Conservation (phyloP, 2,888 invertebrate species). For the Abrostola triplasia region DNA sequence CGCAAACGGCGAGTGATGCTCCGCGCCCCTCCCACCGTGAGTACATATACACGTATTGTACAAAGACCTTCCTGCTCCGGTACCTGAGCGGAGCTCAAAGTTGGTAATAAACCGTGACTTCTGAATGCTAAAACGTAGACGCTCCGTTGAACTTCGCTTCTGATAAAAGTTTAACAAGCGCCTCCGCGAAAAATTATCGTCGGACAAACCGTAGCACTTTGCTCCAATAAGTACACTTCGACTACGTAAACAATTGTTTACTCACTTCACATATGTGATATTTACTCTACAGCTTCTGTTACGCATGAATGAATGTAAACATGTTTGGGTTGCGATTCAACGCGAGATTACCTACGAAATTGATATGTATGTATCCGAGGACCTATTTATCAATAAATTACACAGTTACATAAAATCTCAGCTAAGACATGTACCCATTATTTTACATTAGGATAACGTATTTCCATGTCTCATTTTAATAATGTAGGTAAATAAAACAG, state of each 20-base stretch:
- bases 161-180: slow-evolving; percentile 70
- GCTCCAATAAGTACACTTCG: slow-evolving; percentile 39
- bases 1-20: slow-evolving; percentile 66
- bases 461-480: slow-evolving; percentile 22
- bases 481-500: slow-evolving; percentile 12
- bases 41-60: slow-evolving; percentile 21
- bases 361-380: slow-evolving; percentile 33
- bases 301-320: slow-evolving; percentile 48
- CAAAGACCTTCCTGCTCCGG: slow-evolving; percentile 36
- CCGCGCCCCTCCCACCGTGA: slow-evolving; percentile 28
- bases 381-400: slow-evolving; percentile 43
- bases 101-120: slow-evolving; percentile 76
- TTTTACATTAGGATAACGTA: slow-evolving; percentile 17
- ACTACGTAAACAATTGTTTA: slow-evolving; percentile 44
- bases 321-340: slow-evolving; percentile 45
- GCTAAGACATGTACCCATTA: slow-evolving; percentile 20
- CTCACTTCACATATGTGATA: slow-evolving; percentile 40
- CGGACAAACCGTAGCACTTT: slow-evolving; percentile 48
- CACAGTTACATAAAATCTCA: slow-evolving; percentile 21
- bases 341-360: slow-evolving; percentile 44
- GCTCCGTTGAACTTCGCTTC: slow-evolving; percentile 68
- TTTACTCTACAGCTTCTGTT: slow-evolving; percentile 35
- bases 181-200: slow-evolving; percentile 61
- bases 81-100: slow-evolving; percentile 65
- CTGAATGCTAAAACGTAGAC: slow-evolving; percentile 70